These are phyloP conservation scores for Sceloporus tristichus DNA, from an alignment of 2,113 vertebrate genomes.

Conservation along the genomic window DNA sequence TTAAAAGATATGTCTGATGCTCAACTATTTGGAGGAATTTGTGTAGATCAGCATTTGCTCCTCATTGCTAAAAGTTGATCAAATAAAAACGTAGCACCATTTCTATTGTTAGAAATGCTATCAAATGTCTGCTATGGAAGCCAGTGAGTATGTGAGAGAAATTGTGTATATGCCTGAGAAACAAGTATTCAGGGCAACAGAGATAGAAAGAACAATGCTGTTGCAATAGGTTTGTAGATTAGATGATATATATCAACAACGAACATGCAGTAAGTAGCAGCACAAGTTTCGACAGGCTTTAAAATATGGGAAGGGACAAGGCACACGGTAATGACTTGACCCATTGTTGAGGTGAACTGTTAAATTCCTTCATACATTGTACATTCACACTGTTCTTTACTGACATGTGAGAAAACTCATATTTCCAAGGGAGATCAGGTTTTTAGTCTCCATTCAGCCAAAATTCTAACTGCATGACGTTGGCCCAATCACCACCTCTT, in stretches of 20 bases:
- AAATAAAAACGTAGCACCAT: background rate
- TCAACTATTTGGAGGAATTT: background rate
- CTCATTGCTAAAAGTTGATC: background rate
- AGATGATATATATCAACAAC: background rate
- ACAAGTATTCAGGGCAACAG: background rate
- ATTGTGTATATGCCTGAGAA: background rate
- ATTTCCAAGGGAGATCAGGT: too few species aligned
- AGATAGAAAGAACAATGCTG: background rate
- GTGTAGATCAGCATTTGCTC: background rate
- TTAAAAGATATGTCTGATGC: background rate
- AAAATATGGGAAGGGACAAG: background rate
- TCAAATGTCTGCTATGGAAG: background rate
- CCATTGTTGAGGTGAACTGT: background rate
- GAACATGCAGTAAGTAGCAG: background rate
- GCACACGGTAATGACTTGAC: too few species aligned
- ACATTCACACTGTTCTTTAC: background rate
- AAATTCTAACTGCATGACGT: background rate
- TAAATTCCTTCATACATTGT: background rate
- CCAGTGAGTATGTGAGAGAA: too few species aligned
- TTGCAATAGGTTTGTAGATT: constrained; percentile 2
- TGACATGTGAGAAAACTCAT: too few species aligned
- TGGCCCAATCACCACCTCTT: background rate
- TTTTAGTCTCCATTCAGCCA: background rate
- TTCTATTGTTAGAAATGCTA: background rate
- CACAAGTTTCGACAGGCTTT: background rate